Percentiles rank a stretch among this genome's conserved stretches.
Evolutionary conservation across 2,797 vertebrate genomes (phyloP).

Genomic region (Amphiprion clarkii): DNA sequence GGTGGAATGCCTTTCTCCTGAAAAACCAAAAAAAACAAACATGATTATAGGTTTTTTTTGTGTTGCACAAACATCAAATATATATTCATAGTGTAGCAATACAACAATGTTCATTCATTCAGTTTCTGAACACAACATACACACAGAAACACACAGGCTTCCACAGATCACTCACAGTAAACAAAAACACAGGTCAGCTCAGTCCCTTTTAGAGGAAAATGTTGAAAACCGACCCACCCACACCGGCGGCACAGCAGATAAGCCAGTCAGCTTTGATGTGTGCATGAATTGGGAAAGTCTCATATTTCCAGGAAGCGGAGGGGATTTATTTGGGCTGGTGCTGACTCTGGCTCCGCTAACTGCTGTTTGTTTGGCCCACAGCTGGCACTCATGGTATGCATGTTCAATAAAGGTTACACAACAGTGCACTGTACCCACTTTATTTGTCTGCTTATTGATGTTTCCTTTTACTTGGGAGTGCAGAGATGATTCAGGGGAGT

Average conservation of each 20-base stretch:
- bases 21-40: too few relatives aligned
- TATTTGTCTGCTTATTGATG: conserved; percentile 20
- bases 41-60: too few relatives aligned
- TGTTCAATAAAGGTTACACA: conserved; percentile 34
- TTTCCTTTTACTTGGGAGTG: conserved; percentile 12
- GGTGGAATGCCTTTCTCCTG: too few relatives aligned
- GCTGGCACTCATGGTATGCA: conserved; percentile 19
- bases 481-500: background rate
- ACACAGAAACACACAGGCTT: background rate
- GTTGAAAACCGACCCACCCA: background rate
- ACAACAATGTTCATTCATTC: too few relatives aligned
- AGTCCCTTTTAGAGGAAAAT: background rate
- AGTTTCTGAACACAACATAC: conserved; percentile 6
- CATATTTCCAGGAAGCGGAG: conserved; percentile 52
- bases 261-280: conserved; percentile 45
- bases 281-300: conserved; percentile 34
- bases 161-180: conserved; percentile 17
- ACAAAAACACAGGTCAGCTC: conserved; percentile 6
- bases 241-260: conserved; percentile 22
- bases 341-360: conserved; percentile 16
- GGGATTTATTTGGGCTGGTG: conserved; percentile 27
- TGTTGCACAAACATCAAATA: too few relatives aligned
- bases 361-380: conserved; percentile 30
- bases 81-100: too few relatives aligned
- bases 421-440: conserved; percentile 2